Evolutionary conservation across 2,797 vertebrate genomes (phyloP).

Genomic region (Phoebastria nigripes): DNA sequence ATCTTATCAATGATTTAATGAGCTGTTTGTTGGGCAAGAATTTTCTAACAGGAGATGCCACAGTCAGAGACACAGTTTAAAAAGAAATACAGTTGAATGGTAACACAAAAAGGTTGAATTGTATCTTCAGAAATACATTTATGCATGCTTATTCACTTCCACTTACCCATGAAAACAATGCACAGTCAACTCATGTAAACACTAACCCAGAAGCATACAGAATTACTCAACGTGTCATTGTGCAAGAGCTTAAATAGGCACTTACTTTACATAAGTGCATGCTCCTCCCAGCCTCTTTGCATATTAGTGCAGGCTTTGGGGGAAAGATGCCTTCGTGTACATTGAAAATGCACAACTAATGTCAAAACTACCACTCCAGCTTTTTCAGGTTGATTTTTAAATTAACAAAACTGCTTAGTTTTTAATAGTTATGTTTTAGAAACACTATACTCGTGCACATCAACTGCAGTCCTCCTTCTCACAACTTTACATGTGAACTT

Average conservation of each 20-base stretch:
- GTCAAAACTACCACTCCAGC: not conserved
- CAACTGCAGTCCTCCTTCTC: not conserved
- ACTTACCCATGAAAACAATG: slow-evolving; percentile 37
- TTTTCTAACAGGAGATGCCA: not conserved
- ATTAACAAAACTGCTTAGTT: not conserved
- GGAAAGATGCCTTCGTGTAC: not conserved
- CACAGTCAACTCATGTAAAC: not conserved
- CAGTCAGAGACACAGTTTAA: not conserved
- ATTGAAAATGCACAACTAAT: not conserved
- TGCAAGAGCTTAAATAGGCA: not conserved
- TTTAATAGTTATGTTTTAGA: not conserved
- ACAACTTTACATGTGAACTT: not conserved
- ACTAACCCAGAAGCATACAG: not conserved
- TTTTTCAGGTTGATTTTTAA: not conserved
- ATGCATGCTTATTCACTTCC: not conserved
- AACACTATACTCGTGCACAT: not conserved
- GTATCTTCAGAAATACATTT: slow-evolving; percentile 40
- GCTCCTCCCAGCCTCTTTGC: not conserved
- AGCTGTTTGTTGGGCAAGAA: not conserved
- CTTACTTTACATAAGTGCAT: not conserved
- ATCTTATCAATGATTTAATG: slow-evolving; percentile 37
- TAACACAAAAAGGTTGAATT: slow-evolving; percentile 17
- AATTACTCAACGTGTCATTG: not conserved
- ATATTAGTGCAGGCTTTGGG: not conserved
- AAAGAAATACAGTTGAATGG: not conserved